Conservation (phyloP, 37 sponge, comb jelly and placozoan genomes). For the Petrosia ficiformis region DNA sequence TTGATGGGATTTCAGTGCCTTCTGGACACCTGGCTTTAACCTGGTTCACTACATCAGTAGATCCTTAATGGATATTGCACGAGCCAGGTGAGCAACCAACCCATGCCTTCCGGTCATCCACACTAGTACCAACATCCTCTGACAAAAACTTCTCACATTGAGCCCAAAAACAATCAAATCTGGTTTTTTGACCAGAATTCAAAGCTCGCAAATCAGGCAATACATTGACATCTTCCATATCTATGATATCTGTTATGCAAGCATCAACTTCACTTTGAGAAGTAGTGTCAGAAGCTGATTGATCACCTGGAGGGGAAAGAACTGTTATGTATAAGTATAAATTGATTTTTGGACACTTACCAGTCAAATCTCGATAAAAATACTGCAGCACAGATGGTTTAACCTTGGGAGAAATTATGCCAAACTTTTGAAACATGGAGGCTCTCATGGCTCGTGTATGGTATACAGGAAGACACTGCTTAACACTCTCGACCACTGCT, state of each 20-base stretch:
- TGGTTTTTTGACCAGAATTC: not conserved
- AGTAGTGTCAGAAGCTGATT: too few relatives aligned
- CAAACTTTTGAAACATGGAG: constrained; percentile 33
- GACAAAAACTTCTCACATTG: constrained; percentile 28
- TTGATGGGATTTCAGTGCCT: constrained; percentile 22
- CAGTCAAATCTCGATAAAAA: constrained; percentile 24
- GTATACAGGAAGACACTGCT: constrained; percentile 25
- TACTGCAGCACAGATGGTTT: constrained; percentile 22
- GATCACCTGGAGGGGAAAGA: too few relatives aligned
- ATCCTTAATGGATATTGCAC: constrained; percentile 32
- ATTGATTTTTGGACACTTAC: too few relatives aligned
- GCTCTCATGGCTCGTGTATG: constrained; percentile 44
- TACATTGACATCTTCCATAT: constrained; percentile 26
- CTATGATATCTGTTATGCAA: constrained; percentile 6
- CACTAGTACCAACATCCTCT: constrained; percentile 20
- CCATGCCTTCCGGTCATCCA: too few relatives aligned
- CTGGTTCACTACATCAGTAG: constrained; percentile 20
- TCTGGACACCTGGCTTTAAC: constrained; percentile 22
- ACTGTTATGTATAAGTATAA: too few relatives aligned
- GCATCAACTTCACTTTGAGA: constrained; percentile 9
- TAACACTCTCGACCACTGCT: constrained; percentile 7
- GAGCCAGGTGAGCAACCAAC: too few relatives aligned
- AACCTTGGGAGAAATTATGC: constrained; percentile 18
- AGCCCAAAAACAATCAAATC: constrained; percentile 16
- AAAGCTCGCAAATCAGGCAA: constrained; percentile 18